Evolutionary conservation across 2,797 vertebrate species (phyloP).

Genomic region (Anisognathus igniventris): DNA sequence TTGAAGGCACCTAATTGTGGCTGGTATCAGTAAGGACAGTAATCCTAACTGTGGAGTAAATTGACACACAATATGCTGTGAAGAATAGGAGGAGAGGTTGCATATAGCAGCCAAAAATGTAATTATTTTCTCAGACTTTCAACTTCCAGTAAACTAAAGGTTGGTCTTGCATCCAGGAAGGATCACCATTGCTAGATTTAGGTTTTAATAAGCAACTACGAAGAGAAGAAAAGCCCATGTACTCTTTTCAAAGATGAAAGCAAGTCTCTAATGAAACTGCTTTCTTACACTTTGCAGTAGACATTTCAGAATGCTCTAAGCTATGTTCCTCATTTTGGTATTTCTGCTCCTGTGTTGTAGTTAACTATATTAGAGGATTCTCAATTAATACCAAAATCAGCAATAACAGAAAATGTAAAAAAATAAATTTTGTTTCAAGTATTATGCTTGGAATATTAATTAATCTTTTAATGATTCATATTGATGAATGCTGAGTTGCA

Average conservation of each 20-base stretch:
- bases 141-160: neutral
- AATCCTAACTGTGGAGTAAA: neutral
- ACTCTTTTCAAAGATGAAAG: neutral
- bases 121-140: neutral
- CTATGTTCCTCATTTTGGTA: neutral
- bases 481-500: neutral
- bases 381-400: neutral
- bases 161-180: neutral
- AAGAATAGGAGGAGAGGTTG: neutral
- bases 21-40: neutral
- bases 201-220: neutral
- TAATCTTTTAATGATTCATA: neutral
- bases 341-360: neutral
- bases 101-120: neutral
- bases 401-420: neutral
- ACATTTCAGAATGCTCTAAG: neutral
- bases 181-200: accelerated
- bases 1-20: neutral
- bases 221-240: neutral
- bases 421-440: neutral
- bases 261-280: neutral
- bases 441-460: neutral
- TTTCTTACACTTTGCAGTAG: neutral
- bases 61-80: neutral
- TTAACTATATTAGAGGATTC: neutral